phyloP scores from a whole-genome alignment of 2,113 vertebrate genomes.

The Trogon surrucura region DNA sequence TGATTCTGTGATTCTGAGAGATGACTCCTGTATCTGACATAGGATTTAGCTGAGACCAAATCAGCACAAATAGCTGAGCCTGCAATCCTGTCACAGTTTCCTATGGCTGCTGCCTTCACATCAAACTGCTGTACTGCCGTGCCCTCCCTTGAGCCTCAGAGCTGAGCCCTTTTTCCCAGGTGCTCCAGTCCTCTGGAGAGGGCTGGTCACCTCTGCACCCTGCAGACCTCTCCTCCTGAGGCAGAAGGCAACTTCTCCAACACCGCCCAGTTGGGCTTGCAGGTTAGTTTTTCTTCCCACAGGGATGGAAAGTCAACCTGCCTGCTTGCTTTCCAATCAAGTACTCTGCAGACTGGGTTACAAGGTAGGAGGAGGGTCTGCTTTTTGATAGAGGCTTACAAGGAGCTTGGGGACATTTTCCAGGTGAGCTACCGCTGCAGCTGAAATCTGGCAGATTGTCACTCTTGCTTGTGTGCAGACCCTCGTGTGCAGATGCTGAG shows the following conservation, averaged over 20 bases:
- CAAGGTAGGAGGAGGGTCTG: neutral
- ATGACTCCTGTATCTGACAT: neutral
- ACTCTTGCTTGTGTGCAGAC: rapidly evolving
- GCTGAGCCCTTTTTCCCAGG: neutral
- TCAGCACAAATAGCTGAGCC: neutral
- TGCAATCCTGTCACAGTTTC: neutral
- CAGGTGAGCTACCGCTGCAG: neutral
- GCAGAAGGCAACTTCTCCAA: neutral
- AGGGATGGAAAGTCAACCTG: neutral
- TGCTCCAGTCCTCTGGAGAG: neutral
- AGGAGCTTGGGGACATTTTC: neutral
- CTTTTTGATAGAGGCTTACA: neutral
- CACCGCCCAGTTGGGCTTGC: neutral
- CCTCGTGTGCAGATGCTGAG: neutral
- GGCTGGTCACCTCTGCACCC: neutral
- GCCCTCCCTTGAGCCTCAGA: neutral
- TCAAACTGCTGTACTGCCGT: neutral
- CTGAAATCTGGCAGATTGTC: neutral
- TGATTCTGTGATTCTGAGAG: no score
- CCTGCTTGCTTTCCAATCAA: neutral
- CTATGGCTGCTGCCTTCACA: neutral
- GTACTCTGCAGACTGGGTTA: neutral
- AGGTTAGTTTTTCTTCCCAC: neutral
- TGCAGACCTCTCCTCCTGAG: neutral
- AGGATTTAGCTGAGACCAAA: neutral